phyloP scores from a whole-genome alignment of 2,113 vertebrate genomes.

The Leptosomus discolor region DNA sequence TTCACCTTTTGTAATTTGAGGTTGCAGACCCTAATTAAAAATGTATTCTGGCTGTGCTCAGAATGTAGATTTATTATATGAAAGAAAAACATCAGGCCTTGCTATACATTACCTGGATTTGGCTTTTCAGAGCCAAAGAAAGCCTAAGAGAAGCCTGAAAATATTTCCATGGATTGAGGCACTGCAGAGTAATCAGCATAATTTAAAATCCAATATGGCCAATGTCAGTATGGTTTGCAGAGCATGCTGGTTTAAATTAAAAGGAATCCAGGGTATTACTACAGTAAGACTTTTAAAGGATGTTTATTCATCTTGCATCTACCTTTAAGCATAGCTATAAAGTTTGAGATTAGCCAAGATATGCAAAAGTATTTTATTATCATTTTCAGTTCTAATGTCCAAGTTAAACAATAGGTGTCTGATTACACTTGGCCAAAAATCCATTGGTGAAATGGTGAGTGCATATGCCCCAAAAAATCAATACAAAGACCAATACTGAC shows the following conservation, averaged over 20 bases:
- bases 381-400: slow-evolving; percentile 13
- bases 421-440: slow-evolving; percentile 21
- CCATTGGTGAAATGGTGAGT: neutral
- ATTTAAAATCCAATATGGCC: neutral
- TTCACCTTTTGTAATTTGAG: neutral
- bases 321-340: neutral
- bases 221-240: neutral
- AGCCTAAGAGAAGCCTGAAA: neutral
- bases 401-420: slow-evolving; percentile 16
- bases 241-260: neutral
- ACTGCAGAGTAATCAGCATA: accelerated
- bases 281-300: neutral
- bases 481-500: neutral
- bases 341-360: slow-evolving; percentile 21
- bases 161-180: neutral
- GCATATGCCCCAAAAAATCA: neutral
- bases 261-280: neutral
- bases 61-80: neutral
- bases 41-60: neutral
- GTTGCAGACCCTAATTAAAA: neutral
- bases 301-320: slow-evolving; percentile 34
- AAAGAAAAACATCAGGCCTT: neutral
- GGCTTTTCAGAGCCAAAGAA: neutral
- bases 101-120: neutral
- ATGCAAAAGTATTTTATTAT: slow-evolving; percentile 44